Percentiles rank a stretch among this genome's conserved stretches.
Conservation (phyloP, 2,888 invertebrate species). For the Seira ritae region DNA sequence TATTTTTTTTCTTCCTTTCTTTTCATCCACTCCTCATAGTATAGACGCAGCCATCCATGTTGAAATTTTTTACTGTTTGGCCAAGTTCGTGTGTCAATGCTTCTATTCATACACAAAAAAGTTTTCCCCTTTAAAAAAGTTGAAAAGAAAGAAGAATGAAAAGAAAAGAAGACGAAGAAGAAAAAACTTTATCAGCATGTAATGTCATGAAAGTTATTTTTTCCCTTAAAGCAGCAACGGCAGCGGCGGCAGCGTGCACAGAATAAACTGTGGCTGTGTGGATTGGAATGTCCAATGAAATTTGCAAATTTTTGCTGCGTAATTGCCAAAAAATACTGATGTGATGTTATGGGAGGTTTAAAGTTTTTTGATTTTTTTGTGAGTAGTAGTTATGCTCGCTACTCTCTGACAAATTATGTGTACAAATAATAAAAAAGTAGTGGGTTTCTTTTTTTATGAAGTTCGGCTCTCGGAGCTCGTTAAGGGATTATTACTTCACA, state of each 20-base stretch:
- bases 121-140: conserved; percentile 45
- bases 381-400: too few species aligned
- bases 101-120: conserved; percentile 51
- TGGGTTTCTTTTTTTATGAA: too few species aligned
- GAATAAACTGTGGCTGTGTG: background rate
- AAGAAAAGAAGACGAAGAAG: conserved; percentile 34
- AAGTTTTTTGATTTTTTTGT: too few species aligned
- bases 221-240: conserved; percentile 39
- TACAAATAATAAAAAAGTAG: too few species aligned
- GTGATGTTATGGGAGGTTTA: too few species aligned
- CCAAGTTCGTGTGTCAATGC: conserved; percentile 56
- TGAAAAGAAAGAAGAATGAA: conserved; percentile 34
- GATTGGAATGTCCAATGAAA: conserved; percentile 33
- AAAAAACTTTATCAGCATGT: conserved; percentile 53
- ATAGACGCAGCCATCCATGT: conserved; percentile 54
- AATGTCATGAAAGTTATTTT: conserved; percentile 55
- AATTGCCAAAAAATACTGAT: conserved; percentile 45
- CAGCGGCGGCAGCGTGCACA: too few species aligned
- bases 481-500: conserved; percentile 33
- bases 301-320: conserved; percentile 54
- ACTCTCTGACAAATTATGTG: too few species aligned
- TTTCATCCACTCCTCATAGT: conserved; percentile 28
- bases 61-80: conserved; percentile 55
- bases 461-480: too few species aligned
- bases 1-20: conserved; percentile 19